Percentiles rank a stretch among this genome's conserved stretches.
phyloP scores from a whole-genome alignment of 2,797 vertebrate species.

The Chelon auratus region DNA sequence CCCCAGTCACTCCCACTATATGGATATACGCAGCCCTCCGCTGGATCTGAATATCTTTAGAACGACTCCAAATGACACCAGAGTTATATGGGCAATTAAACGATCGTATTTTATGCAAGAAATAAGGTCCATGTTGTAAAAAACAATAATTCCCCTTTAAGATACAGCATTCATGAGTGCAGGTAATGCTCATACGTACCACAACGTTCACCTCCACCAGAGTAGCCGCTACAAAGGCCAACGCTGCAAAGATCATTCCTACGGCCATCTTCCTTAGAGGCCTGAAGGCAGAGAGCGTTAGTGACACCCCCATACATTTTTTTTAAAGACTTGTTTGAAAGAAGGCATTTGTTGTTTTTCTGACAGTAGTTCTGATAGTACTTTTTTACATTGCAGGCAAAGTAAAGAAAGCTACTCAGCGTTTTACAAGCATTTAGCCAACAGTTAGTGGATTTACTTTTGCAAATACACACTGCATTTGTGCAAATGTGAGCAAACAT shows the following conservation, averaged over 20 bases:
- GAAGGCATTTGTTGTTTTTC: neutral
- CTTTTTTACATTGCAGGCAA: no score
- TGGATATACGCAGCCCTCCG: no score
- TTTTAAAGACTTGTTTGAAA: neutral
- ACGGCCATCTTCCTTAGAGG: constrained; percentile 93
- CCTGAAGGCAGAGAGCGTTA: constrained; percentile 72
- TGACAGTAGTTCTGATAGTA: no score
- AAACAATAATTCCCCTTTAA: no score
- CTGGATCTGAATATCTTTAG: no score
- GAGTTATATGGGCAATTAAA: no score
- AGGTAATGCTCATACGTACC: constrained; percentile 86
- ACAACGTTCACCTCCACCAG: constrained; percentile 91
- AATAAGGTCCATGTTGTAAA: no score
- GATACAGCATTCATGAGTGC: no score
- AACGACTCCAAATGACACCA: no score
- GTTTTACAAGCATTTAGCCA: neutral
- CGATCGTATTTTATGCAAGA: no score
- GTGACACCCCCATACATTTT: neutral
- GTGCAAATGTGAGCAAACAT: neutral
- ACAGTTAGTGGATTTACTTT: neutral
- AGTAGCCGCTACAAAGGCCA: constrained; percentile 92
- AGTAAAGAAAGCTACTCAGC: no score
- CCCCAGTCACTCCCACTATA: no score
- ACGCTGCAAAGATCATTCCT: constrained; percentile 94
- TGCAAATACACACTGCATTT: neutral